These are phyloP conservation scores for Dromius quadrimaculatus DNA, from an alignment of 2,888 invertebrate genomes.

Conservation along the genomic window DNA sequence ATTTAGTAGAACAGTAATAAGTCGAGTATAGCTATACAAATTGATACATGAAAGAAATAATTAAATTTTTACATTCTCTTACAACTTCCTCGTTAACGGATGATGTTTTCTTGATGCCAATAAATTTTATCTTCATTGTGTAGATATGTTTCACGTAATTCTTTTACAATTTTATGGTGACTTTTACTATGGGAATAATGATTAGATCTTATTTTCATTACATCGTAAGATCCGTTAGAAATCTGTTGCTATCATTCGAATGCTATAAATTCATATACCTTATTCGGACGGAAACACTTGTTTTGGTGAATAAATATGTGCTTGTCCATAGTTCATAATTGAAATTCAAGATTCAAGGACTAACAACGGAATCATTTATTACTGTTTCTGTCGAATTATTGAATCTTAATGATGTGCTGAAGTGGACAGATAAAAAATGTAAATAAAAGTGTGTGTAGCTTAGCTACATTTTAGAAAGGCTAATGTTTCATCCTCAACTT, in stretches of 20 bases:
- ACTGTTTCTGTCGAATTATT: too few species aligned
- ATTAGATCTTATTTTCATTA: slow-evolving; percentile 52
- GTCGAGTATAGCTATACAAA: slow-evolving; percentile 6
- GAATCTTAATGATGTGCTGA: too few species aligned
- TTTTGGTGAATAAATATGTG: too few species aligned
- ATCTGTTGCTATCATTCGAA: slow-evolving; percentile 4
- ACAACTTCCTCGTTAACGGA: slow-evolving; percentile 42
- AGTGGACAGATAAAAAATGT: too few species aligned
- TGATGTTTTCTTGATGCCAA: slow-evolving; percentile 38
- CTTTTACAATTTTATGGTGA: slow-evolving; percentile 44
- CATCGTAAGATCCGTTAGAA: slow-evolving; percentile 42
- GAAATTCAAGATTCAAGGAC: too few species aligned
- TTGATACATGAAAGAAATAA: slow-evolving; percentile 29
- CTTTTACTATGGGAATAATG: slow-evolving; percentile 50
- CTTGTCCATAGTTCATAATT: too few species aligned
- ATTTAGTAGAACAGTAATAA: too few species aligned
- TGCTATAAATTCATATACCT: slow-evolving; percentile 41
- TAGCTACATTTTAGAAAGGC: too few species aligned
- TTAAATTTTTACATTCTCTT: slow-evolving; percentile 14
- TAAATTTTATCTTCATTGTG: slow-evolving; percentile 50
- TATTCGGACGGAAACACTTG: too few species aligned
- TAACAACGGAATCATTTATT: too few species aligned
- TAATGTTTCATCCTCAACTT: too few species aligned
- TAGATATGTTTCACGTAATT: slow-evolving; percentile 48
- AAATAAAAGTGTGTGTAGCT: too few species aligned